Base-by-base conservation (phyloP, 2,888 invertebrate genomes). In the Laspeyria flexula region DNA sequence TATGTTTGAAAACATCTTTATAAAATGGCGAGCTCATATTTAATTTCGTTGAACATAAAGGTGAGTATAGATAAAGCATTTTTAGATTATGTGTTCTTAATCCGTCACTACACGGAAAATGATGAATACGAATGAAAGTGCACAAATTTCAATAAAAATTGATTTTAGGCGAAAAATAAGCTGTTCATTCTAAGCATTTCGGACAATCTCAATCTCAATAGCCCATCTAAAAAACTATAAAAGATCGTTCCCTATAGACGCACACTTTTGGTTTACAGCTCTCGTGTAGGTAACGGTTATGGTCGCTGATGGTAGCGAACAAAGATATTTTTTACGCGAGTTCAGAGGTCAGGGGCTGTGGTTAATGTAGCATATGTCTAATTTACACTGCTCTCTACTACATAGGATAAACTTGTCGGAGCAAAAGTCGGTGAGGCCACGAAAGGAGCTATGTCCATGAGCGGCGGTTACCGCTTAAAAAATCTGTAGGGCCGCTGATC, bases 351-450 rank as follows among this genome's bases (percentile, higher is more conserved):
- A 65, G 37, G 18, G 48, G 25, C 38, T 51, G 64, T 44, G 71
- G 48, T 51, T 68, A 68, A 68, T 70, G 68, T 66, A 70, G 46
- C 71, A 70, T 53, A 60, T 40, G 6, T 37, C 58, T 66, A 64
- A 68, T 68, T 70, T 60, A 57, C 64, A 62, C 69, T 56, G 41
- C 37, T 42, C 25, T 11, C 27, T 11, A 13, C 7, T 9, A 15
- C 21, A 44, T 53, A 38, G 55, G 62, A 70, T 66, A 70, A 60
- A 63, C 46, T 55, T 63, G 55, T 67, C n/a, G n/a, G n/a, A n/a
- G 47, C 53, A 55, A 55, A 65, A 57, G 30, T 16, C 3, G 1
- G 43, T 40, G n/a, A 34, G 43, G 61, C 65, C 57, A 60, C 31
- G 18, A 60, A 34, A 18, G 3, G 13, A 1, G 49, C 1, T 46